Evolutionary conservation across 2,888 invertebrate genomes (phyloP).

Genomic region (Limenitis camilla): DNA sequence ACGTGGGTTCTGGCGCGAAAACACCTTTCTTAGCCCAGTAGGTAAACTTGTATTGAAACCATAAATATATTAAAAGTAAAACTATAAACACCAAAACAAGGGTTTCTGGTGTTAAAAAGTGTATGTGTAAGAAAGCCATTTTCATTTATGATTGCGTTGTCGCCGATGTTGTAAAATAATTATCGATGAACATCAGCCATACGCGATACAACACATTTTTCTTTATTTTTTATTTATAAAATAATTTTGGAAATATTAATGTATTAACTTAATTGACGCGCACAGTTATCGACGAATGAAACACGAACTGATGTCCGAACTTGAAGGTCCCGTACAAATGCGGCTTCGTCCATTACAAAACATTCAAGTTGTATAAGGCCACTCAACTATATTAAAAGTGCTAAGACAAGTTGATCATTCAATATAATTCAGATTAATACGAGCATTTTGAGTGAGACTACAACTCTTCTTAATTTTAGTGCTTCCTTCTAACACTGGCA

Average conservation of each 20-base stretch:
- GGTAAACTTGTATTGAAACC: constrained; percentile 50
- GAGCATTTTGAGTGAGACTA: too few species aligned
- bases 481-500: too few species aligned
- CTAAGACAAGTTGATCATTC: too few species aligned
- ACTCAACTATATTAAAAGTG: too few species aligned
- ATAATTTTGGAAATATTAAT: too few species aligned
- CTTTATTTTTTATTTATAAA: too few species aligned
- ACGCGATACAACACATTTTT: too few species aligned
- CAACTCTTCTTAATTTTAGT: too few species aligned
- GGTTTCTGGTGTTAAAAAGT: constrained; percentile 24
- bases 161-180: too few species aligned
- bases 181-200: too few species aligned
- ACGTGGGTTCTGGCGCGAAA: constrained; percentile 68
- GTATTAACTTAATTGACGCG: too few species aligned
- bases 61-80: constrained; percentile 33
- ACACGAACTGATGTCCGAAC: constrained; percentile 21
- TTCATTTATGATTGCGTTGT: background rate
- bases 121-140: constrained; percentile 18
- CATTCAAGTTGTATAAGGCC: constrained; percentile 26
- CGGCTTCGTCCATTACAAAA: constrained; percentile 27
- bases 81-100: constrained; percentile 32
- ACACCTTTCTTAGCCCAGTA: constrained; percentile 78
- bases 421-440: too few species aligned
- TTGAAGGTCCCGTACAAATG: constrained; percentile 17
- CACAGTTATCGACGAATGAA: constrained; percentile 8